Evolutionary conservation across 2,113 vertebrate species (phyloP).

Genomic region (Muntiacus reevesi): DNA sequence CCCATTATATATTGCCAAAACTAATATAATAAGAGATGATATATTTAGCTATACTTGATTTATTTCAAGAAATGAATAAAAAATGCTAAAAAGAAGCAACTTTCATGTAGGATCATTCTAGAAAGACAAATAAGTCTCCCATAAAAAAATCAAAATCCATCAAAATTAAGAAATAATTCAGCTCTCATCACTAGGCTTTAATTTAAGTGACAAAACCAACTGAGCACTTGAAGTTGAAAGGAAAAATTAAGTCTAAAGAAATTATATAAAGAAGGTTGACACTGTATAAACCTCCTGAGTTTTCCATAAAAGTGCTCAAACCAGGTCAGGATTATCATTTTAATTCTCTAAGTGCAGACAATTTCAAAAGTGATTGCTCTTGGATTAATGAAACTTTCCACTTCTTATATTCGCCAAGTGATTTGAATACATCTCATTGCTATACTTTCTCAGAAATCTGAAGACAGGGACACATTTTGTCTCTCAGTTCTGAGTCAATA

Average conservation of each 20-base stretch:
- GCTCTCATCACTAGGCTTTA: neutral
- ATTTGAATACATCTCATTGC: neutral
- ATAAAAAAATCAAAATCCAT: neutral
- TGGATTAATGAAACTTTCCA: neutral
- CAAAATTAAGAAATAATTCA: conserved; percentile 27
- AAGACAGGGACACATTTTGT: neutral
- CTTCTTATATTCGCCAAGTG: neutral
- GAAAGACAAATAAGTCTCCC: neutral
- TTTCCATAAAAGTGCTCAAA: neutral
- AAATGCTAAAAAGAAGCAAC: neutral
- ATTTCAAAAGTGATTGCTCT: neutral
- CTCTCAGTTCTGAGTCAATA: neutral
- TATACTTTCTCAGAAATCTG: conserved; percentile 23
- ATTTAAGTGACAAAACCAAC: conserved; percentile 17
- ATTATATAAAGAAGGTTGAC: neutral
- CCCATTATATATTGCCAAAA: neutral
- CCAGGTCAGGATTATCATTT: neutral
- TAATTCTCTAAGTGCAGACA: neutral
- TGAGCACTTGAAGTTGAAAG: neutral
- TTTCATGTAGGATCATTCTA: neutral
- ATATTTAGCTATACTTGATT: neutral
- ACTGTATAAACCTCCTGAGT: neutral
- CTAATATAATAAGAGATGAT: neutral
- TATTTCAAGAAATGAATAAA: conserved; percentile 17
- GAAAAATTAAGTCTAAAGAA: neutral